Evolutionary conservation across 2,797 vertebrate genomes (phyloP), one percentile per base, ranked within the genome.

Genomic region (Neostethus bicornis): DNA sequence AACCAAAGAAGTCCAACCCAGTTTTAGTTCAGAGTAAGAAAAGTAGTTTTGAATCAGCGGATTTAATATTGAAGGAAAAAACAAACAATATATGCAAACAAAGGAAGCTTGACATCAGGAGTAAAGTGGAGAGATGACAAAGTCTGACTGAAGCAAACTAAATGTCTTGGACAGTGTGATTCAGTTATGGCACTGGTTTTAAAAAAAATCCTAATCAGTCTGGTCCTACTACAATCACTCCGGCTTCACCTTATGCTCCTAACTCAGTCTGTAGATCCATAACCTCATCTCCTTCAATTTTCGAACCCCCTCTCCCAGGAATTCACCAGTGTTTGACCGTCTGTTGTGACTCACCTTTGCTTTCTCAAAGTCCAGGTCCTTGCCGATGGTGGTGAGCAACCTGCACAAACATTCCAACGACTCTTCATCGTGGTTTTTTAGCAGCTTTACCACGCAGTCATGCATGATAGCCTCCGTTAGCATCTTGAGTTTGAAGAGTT

Each of bases 401-500:
- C 96, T 93, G 83, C 97, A 99, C 39, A 99, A 91, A 73, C 97
- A 99, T 90, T 99, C 96, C 1, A 98, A 79, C 37, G 96, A 98
- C 70, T 98, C 97, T 59, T 95, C 89, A 0, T 99, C 97, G 0
- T 98, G 97, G 90, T 98, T 96, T 76, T 98, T 99, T 4, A 99
- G 91, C 80, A 99, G 92, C 87, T 99, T 99, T 17, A 99, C 95
- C 65, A 99, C 94, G 0, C 97, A 99, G 86, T 99, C 97, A 0
- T 98, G 97, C 97, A 99, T 99, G 89, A 99, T 99, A 73, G 95
- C 95, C 73, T 99, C 97, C 0, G 96, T 98, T 81, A 99, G 73
- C 97, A 99, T 99, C 85, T 96, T 98, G 14, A 99, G 94, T 70
- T 99, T 99, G 84, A 98, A 99, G 11, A 99, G 95, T 73, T 99